Evolutionary conservation across 2,797 vertebrate species (phyloP), one percentile per base, ranked within the genome.

Genomic region (Oreortyx pictus): DNA sequence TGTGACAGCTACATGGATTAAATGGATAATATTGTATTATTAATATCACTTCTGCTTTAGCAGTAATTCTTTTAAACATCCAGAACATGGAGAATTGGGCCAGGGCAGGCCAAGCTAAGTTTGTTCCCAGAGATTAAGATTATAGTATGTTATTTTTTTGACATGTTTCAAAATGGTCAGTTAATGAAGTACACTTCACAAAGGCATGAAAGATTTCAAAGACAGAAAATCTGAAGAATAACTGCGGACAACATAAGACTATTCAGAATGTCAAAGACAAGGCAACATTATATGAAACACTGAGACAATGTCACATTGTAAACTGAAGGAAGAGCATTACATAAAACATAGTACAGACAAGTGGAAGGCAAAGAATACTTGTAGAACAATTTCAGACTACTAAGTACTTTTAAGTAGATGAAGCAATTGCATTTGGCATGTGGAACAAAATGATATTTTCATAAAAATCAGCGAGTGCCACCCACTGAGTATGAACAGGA

Each of bases 181-280:
- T 47, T 84, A 93, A 81, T 81, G 56, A 86, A 76, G 7, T 6
- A 6, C 12, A 27, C n/a, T 14, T 84, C 60, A 43, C 33, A 71
- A 65, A 71, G 18, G 33, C 67, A 70, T 41, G 59, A 29, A 82
- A 37, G 19, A 74, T 14, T 23, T 17, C 6, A 31, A 84, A 79
- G 87, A 17, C 50, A 70, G 49, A 76, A 88, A 92, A 88, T 70
- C 22, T 43, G 47, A 73, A 61, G 66, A 87, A 41, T 33, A 83
- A 49, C 20, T 54, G 22, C 54, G 88, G 64, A 67, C 43, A 76
- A 10, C 12, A 39, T 52, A 64, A 91, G 75, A 66, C 43, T 16
- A 35, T 33, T 71, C 74, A 64, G 49, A 79, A 77, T 37, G 11
- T 20, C 41, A 14, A 74, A 77, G 52, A 66, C 12, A 52, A 64